These are phyloP conservation scores for Polietes domitor DNA, from an alignment of 2,888 invertebrate species.

Conservation along the genomic window DNA sequence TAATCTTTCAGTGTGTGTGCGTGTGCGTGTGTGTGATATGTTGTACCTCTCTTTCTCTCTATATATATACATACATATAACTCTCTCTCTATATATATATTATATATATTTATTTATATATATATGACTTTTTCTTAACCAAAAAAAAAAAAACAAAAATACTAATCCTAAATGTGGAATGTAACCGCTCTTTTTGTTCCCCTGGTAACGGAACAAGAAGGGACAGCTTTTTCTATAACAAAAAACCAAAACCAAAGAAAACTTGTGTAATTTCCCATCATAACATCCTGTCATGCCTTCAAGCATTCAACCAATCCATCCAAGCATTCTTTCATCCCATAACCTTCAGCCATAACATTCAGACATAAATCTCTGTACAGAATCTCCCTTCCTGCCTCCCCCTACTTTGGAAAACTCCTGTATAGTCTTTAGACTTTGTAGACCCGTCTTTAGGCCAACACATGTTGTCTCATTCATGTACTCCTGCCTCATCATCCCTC, in stretches of 20 bases:
- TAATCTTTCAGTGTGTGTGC: conserved; percentile 48
- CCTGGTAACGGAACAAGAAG: conserved; percentile 36
- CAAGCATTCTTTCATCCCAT: background rate
- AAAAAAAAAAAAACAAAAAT: conserved; percentile 2
- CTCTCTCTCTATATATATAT: conserved; percentile 30
- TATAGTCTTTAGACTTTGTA: background rate
- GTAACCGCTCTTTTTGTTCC: conserved; percentile 45
- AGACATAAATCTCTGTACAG: background rate
- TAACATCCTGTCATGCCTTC: background rate
- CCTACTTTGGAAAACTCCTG: background rate
- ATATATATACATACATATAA: conserved; percentile 21
- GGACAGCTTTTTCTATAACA: conserved; percentile 43
- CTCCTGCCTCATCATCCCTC: background rate
- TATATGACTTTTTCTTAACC: conserved; percentile 35
- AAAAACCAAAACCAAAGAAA: conserved; percentile 10
- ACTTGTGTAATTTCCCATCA: conserved; percentile 10
- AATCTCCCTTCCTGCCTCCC: background rate
- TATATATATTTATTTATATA: conserved; percentile 41
- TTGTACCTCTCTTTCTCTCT: conserved; percentile 19
- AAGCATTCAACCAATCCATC: conserved; percentile 8
- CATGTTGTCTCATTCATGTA: background rate
- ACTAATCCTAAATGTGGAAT: conserved; percentile 59
- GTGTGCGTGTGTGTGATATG: conserved; percentile 39
- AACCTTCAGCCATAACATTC: background rate
- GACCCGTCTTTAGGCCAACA: background rate